These are phyloP conservation scores for Cliona cf. orientalis DNA, from an alignment of 37 sponge, comb jelly and placozoan species.

Conservation along the genomic window DNA sequence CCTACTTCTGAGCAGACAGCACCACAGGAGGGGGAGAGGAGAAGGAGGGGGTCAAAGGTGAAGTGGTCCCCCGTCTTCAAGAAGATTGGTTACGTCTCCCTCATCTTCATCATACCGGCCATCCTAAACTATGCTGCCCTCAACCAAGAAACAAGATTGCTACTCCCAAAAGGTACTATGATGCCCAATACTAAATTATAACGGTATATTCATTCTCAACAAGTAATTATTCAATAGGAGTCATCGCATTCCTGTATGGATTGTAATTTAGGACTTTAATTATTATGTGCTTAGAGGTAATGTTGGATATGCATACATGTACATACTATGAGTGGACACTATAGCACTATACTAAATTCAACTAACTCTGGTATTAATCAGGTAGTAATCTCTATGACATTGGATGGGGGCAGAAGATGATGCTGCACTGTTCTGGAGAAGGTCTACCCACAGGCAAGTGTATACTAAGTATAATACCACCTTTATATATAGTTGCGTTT, in stretches of 20 bases:
- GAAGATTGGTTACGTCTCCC: conserved; percentile 18
- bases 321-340: neutral
- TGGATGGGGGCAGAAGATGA: conserved; percentile 71
- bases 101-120: conserved; percentile 31
- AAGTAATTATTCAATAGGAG: neutral
- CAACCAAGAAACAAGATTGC: conserved; percentile 39
- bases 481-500: no score
- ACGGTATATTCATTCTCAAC: neutral
- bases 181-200: neutral
- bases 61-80: conserved; percentile 35
- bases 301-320: neutral
- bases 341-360: neutral
- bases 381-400: conserved; percentile 52
- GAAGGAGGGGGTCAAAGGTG: neutral
- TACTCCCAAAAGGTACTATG: conserved; percentile 43
- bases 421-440: conserved; percentile 53
- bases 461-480: no score
- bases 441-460: conserved; percentile 43
- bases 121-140: conserved; percentile 68
- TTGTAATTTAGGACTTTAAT: neutral
- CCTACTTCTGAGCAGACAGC: neutral
- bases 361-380: neutral
- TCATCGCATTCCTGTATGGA: neutral
- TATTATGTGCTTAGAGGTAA: neutral
- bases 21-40: neutral